These are phyloP conservation scores for Drosophila leontia DNA, from an alignment of 1,140 invertebrate genomes.

Conservation along the genomic window DNA sequence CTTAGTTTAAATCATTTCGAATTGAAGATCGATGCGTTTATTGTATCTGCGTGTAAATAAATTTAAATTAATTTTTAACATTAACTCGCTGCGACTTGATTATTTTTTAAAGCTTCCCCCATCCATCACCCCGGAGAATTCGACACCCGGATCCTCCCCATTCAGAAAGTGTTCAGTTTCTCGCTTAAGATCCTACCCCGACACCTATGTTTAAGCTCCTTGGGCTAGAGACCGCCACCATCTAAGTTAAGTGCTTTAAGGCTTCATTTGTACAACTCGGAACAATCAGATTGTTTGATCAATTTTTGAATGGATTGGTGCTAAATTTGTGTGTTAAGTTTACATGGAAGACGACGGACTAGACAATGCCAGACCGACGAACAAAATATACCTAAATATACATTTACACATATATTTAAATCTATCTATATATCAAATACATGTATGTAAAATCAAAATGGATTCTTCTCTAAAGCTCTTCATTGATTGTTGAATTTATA, in stretches of 20 bases:
- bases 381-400: slow-evolving; percentile 42
- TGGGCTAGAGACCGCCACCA: slow-evolving; percentile 33
- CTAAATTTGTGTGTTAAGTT: slow-evolving; percentile 81
- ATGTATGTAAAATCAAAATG: slow-evolving; percentile 49
- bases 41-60: slow-evolving; percentile 82
- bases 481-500: slow-evolving; percentile 82
- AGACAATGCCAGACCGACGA: slow-evolving; percentile 23
- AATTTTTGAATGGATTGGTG: slow-evolving; percentile 84
- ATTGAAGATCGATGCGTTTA: slow-evolving; percentile 69
- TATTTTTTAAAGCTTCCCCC: slow-evolving; percentile 38
- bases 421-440: slow-evolving; percentile 41
- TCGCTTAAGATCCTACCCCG: slow-evolving; percentile 30
- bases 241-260: slow-evolving; percentile 69
- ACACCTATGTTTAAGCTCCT: slow-evolving; percentile 39
- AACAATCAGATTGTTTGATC: slow-evolving; percentile 83
- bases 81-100: slow-evolving; percentile 63
- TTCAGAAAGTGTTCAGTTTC: slow-evolving; percentile 49
- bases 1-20: slow-evolving; percentile 50
- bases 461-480: slow-evolving; percentile 64
- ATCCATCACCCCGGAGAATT: neutral
- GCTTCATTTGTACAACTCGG: slow-evolving; percentile 79
- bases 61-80: slow-evolving; percentile 76
- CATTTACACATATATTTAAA: slow-evolving; percentile 43
- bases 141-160: slow-evolving; percentile 9
- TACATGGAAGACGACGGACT: slow-evolving; percentile 39